These are phyloP conservation scores for Poliocrania exsul DNA, from an alignment of 2,797 vertebrate genomes.

Conservation along the genomic window DNA sequence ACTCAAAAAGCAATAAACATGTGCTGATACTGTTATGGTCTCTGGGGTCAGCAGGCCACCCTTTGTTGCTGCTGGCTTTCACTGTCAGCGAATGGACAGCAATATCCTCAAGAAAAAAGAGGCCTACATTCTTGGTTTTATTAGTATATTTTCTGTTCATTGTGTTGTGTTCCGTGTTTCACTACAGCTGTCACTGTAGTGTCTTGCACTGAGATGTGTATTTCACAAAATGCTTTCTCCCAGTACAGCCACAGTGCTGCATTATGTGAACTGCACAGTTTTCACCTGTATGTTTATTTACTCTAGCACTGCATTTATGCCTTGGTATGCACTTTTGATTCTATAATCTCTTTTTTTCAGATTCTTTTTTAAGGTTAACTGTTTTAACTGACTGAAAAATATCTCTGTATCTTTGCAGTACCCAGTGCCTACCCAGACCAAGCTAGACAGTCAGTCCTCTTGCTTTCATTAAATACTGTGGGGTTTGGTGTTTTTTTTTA, in stretches of 20 bases:
- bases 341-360: not conserved
- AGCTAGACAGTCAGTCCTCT: not conserved
- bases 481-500: not conserved
- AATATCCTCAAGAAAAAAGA: not conserved
- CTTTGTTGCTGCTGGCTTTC: not conserved
- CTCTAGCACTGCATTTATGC: not conserved
- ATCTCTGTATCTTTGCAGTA: not conserved
- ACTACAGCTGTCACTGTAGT: not conserved
- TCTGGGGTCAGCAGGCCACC: not conserved
- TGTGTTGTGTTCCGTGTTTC: not conserved
- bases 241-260: rapidly evolving
- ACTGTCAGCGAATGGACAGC: not conserved
- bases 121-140: not conserved
- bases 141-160: not conserved
- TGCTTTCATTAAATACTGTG: not conserved
- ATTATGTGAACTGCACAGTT: not conserved
- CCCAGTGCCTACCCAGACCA: not conserved
- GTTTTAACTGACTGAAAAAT: not conserved
- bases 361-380: not conserved
- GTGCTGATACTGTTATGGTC: not conserved
- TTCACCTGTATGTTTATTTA: not conserved
- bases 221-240: not conserved
- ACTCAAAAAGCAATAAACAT: not conserved
- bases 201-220: rapidly evolving
- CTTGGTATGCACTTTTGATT: not conserved